Evolutionary conservation across 2,797 vertebrate species (phyloP).

Genomic region (Caiman crocodilus): DNA sequence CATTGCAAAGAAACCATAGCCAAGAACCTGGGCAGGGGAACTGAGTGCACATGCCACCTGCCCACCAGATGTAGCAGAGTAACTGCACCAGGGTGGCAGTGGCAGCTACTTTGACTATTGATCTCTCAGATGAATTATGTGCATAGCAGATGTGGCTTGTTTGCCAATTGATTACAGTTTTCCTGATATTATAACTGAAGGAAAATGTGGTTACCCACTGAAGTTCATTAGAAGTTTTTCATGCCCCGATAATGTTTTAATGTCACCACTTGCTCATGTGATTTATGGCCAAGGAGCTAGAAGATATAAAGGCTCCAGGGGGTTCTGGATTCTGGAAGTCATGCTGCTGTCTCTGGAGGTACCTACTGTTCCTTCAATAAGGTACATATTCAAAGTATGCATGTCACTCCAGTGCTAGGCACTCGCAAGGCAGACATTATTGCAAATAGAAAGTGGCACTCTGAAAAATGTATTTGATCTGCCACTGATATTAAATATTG

Average conservation of each 20-base stretch:
- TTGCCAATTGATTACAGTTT: neutral
- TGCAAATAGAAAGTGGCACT: neutral
- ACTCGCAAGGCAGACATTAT: conserved; percentile 2
- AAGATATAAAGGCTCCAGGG: neutral
- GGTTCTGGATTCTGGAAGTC: neutral
- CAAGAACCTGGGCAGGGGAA: neutral
- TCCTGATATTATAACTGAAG: neutral
- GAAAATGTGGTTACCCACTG: neutral
- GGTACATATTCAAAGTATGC: neutral
- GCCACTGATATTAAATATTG: conserved; percentile 21
- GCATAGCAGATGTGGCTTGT: too few relatives aligned
- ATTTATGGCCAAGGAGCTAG: neutral
- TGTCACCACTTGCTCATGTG: neutral
- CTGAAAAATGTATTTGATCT: neutral
- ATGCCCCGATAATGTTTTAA: neutral
- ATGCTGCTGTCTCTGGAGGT: neutral
- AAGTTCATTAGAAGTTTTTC: neutral
- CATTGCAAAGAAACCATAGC: neutral
- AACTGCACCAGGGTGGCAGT: too few relatives aligned
- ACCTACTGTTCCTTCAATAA: neutral
- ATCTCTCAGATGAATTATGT: neutral
- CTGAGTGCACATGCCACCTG: neutral
- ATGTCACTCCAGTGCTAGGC: neutral
- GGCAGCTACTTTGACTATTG: neutral
- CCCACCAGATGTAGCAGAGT: too few relatives aligned